phyloP scores from a whole-genome alignment of 2,797 vertebrate species.

The Melanotaenia maccullochi region DNA sequence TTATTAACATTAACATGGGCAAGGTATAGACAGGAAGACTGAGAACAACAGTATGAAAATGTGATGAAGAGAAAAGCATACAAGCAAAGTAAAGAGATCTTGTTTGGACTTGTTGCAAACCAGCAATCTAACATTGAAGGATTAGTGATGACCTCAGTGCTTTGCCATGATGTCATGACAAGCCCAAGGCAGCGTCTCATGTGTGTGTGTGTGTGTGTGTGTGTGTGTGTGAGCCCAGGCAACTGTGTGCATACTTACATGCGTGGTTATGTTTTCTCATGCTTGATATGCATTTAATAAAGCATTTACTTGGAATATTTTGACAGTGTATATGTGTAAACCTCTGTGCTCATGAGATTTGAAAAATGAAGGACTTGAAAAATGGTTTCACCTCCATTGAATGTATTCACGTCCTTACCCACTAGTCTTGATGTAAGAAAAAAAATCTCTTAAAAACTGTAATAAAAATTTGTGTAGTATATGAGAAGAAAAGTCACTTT shows the following conservation, averaged over 20 bases:
- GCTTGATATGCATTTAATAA: slow-evolving; percentile 19
- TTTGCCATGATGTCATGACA: slow-evolving; percentile 82
- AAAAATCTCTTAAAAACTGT: neutral
- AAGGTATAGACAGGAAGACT: slow-evolving; percentile 11
- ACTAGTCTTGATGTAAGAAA: neutral
- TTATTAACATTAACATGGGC: slow-evolving; percentile 1
- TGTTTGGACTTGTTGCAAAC: slow-evolving; percentile 77
- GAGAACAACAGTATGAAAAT: slow-evolving; percentile 25
- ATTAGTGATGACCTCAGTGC: slow-evolving; percentile 79
- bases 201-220: slow-evolving; percentile 37
- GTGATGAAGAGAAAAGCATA: slow-evolving; percentile 17
- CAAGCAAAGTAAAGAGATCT: slow-evolving; percentile 42
- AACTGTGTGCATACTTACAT: slow-evolving; percentile 22
- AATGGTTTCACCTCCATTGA: neutral
- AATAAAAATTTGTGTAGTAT: neutral
- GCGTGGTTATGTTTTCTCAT: slow-evolving; percentile 2
- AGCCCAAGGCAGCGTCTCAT: slow-evolving; percentile 73
- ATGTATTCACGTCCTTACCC: neutral
- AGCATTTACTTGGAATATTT: slow-evolving; percentile 13
- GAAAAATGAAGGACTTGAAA: neutral
- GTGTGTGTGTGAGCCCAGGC: slow-evolving; percentile 24
- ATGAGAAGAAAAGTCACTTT: neutral
- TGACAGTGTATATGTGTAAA: slow-evolving; percentile 1
- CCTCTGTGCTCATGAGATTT: neutral
- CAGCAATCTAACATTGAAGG: slow-evolving; percentile 63